Evolutionary conservation across 2,888 invertebrate genomes (phyloP), one percentile per base, ranked within the genome.

Genomic region (Eueremaeus valkanovi): DNA sequence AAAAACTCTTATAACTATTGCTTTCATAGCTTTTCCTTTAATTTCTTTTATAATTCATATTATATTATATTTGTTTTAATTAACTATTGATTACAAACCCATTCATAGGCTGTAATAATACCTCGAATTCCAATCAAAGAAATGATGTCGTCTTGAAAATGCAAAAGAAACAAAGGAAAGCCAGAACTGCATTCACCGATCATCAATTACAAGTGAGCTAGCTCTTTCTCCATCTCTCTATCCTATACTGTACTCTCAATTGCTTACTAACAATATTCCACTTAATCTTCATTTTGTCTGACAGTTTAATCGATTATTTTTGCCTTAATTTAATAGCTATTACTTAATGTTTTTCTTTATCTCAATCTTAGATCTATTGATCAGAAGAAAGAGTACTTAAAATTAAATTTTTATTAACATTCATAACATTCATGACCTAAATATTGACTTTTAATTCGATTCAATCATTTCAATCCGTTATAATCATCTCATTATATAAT

Each of bases 161-260:
- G 77, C 78, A 78, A 40, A 96, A 96, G 87, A 97, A 97, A 85
- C 95, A 96, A 82, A 86, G 97, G 79, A 97, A 97, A 86, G 97
- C 97, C 63, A 86, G 97, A 77, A 97, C 97, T 31, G 99, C 99
- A 61, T 99, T 99, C 87, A 98, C 98, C 61, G 99, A 99, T 86
- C 93, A 97, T 84, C 97, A 98, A 84, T 88, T 97, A 78, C 94
- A 94, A 83, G 70, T 51, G 63, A 61, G 73, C 75, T n/a, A n/a
- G n/a, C n/a, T n/a, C n/a, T n/a, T n/a, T n/a, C n/a, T n/a, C n/a
- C n/a, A n/a, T n/a, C n/a, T n/a, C n/a, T n/a, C n/a, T n/a, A n/a
- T n/a, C n/a, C n/a, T n/a, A n/a, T n/a, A n/a, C n/a, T n/a, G n/a
- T n/a, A n/a, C n/a, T 70, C 6, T 51, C 61, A 24, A 75, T 58